Evolutionary conservation across 2,797 vertebrate species (phyloP).

Genomic region (Molossus alvarezi): DNA sequence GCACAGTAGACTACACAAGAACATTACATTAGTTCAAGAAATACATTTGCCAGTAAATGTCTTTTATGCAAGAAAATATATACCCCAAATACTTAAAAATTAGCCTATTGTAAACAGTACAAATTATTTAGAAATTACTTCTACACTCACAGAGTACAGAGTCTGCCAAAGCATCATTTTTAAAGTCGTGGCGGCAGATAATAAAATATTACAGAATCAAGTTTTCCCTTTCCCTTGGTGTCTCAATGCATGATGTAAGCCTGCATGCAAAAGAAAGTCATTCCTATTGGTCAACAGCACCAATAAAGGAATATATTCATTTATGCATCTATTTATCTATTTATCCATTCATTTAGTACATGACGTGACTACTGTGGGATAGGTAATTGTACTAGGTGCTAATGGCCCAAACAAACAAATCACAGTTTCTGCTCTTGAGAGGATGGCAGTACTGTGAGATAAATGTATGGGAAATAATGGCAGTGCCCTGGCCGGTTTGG

Average conservation of each 20-base stretch:
- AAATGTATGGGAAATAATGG: background rate
- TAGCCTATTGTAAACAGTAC: constrained; percentile 51
- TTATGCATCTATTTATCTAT: background rate
- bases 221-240: constrained; percentile 40
- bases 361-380: background rate
- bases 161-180: constrained; percentile 44
- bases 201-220: constrained; percentile 29
- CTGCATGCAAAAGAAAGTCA: background rate
- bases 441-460: background rate
- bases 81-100: constrained; percentile 68
- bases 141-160: background rate
- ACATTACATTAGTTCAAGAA: constrained; percentile 53
- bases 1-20: constrained; percentile 62
- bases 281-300: background rate
- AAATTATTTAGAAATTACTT: constrained; percentile 70
- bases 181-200: constrained; percentile 21
- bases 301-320: background rate
- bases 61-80: constrained; percentile 64
- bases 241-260: background rate
- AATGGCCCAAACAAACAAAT: background rate
- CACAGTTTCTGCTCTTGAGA: background rate
- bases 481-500: no score
- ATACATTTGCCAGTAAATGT: constrained; percentile 64
- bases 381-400: background rate
- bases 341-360: background rate